Base-by-base conservation (phyloP, 1,140 invertebrate genomes). In the Chrysoperla carnea region DNA sequence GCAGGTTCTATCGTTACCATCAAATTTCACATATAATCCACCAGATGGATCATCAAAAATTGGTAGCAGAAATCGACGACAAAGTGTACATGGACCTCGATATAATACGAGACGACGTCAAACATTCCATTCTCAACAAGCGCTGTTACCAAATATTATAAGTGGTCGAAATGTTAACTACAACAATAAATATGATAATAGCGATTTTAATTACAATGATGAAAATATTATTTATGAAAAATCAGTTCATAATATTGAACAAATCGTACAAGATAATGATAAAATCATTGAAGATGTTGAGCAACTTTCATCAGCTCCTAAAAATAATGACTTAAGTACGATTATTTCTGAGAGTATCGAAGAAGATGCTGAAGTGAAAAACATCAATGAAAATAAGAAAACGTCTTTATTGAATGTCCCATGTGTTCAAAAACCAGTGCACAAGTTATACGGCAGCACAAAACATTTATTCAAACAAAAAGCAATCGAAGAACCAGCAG, bases 11-110 rank as follows among this genome's bases (percentile, higher is more conserved):
- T 78, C 75, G 28, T 63, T 78, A 29, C 76, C 75, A 41, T 69
- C 75, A 27, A 77, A 78, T 57, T 79, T 78, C 56, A 76, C 67
- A 7, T 78, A 76, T 57, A 76, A 76, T 59, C 72, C 75, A 47
- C 72, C 74, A 11, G 50, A 48, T 28, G 59, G 58, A n/a, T 46
- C 46, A 6, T 46, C 46, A 11, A 53, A 49, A 31, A 40, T 43
- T 6, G 43, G 39, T 15, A 41, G 50, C 11, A 23, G 5, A 23
- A 49, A 56, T 44, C 47, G 43, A 14, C 40, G 41, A 39, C 50
- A 54, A 31, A 45, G 46, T 9, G 47, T 52, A 12, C 37, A 40
- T 23, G 29, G 28, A 8, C 35, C 41, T 2, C 46, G 49, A 42
- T 23, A 23, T 23, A 44, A 44, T 6, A 46, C 8, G 8, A 33